Base-by-base conservation (phyloP, 2,797 vertebrate species). In the Thripadectes ignobilis region DNA sequence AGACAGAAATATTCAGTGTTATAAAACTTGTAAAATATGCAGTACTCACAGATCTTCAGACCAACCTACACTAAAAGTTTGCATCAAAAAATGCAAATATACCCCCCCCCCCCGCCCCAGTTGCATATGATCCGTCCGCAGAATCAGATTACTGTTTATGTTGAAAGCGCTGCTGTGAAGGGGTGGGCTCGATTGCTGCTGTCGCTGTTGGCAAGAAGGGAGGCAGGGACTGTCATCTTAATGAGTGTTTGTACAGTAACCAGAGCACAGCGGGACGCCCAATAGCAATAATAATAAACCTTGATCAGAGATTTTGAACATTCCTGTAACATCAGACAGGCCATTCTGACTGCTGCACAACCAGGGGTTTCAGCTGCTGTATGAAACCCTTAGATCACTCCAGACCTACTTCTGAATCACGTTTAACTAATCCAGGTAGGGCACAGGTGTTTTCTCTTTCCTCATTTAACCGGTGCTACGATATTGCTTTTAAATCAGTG, bases 281-380 rank as follows among this genome's bases (percentile, higher is more conserved):
- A 69, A 49, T 55, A 77, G 41, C 38, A 85, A 91, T 77, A 77
- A 88, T 48, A 85, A 77, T 65, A 92, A 91, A 89, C 51, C 68
- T 95, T 92, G 85, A 92, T 75, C 82, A 67, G 72, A 74, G 75
- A 88, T 92, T 92, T 94, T 45, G 91, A 80, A 85, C 76, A 26
- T 58, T 80, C 22, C 38, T 27, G 72, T 84, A 91, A 78, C 54
- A 91, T 80, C 91, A 92, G 85, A 89, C 14, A 30, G 48, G 41
- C 24, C 1, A 1, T 58, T 75, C 48, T 26, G 77, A 68, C n/a
- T 81, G 73, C 61, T 32, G 82, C 46, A 75, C 54, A 77, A 85
- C n/a, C 38, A 54, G 65, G n/a, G 68, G n/a, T 78, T 80, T 90
- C 48, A 51, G 80, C 46, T 73, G 59, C 41, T 48, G 8, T 7